phyloP scores from a whole-genome alignment of 2,888 invertebrate species.

The Ectemnius lituratus region DNA sequence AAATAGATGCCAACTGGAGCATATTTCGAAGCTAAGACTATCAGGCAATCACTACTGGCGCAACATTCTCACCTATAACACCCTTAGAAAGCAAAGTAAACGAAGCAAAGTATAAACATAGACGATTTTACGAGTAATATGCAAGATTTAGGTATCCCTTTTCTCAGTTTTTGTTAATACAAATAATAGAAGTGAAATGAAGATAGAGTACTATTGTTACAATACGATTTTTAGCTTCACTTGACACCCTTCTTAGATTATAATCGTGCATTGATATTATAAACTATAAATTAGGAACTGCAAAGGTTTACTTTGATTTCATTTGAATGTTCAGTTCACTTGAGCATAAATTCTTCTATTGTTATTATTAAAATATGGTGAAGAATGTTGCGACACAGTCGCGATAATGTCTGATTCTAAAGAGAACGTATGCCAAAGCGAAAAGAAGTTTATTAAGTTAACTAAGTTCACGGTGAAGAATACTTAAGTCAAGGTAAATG shows the following conservation, averaged over 20 bases:
- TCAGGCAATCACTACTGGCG: slow-evolving; percentile 61
- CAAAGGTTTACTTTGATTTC: slow-evolving; percentile 53
- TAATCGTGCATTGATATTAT: no score
- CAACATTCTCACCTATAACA: slow-evolving; percentile 56
- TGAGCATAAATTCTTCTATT: slow-evolving; percentile 33
- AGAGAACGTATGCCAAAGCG: slow-evolving; percentile 63
- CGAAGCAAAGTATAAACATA: slow-evolving; percentile 8
- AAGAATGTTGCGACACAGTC: slow-evolving; percentile 66
- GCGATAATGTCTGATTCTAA: slow-evolving; percentile 64
- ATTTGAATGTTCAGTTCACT: slow-evolving; percentile 30
- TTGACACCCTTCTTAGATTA: no score
- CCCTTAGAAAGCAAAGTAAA: slow-evolving; percentile 52
- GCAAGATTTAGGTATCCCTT: background rate
- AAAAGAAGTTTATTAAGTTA: slow-evolving; percentile 65
- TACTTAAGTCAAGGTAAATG: slow-evolving; percentile 63
- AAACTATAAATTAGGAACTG: no score
- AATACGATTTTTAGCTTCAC: no score
- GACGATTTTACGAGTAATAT: background rate
- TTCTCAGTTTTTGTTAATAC: background rate
- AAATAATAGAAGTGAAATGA: background rate
- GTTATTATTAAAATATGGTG: slow-evolving; percentile 51
- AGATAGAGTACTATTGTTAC: no score
- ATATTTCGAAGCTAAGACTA: slow-evolving; percentile 59
- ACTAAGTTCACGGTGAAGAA: slow-evolving; percentile 65
- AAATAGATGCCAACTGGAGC: slow-evolving; percentile 59